These are phyloP conservation scores for Drosophila mimetica DNA, from an alignment of 2,888 invertebrate species.

Conservation along the genomic window DNA sequence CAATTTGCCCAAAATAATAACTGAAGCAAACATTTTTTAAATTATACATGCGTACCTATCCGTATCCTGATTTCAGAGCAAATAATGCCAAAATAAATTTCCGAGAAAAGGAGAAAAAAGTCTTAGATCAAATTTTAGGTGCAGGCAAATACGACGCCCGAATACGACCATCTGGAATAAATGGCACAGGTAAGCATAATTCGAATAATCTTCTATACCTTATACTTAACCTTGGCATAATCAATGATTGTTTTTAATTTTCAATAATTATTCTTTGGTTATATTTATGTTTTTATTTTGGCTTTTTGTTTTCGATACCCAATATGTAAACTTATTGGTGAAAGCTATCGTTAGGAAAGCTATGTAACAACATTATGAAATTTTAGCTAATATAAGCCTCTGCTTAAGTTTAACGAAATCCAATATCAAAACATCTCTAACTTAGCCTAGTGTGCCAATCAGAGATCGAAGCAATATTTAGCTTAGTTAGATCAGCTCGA, in stretches of 20 bases:
- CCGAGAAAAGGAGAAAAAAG: slow-evolving; percentile 97
- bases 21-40: slow-evolving; percentile 53
- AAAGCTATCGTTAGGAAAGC: slow-evolving; percentile 9
- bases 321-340: not conserved
- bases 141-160: slow-evolving; percentile 96
- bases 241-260: not conserved
- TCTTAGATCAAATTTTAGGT: slow-evolving; percentile 96
- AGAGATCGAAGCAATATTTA: slow-evolving; percentile 36
- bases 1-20: slow-evolving; percentile 32
- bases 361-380: slow-evolving; percentile 13
- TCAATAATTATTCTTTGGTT: slow-evolving; percentile 2
- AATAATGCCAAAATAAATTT: slow-evolving; percentile 94
- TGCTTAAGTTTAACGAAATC: slow-evolving; percentile 7
- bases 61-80: slow-evolving; percentile 87
- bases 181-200: slow-evolving; percentile 92
- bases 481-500: slow-evolving; percentile 56
- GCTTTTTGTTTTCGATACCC: not conserved
- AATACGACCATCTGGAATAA: slow-evolving; percentile 96
- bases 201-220: too few relatives aligned
- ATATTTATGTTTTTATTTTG: not conserved
- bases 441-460: slow-evolving; percentile 24
- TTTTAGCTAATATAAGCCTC: slow-evolving; percentile 28
- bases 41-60: slow-evolving; percentile 83
- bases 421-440: slow-evolving; percentile 10
- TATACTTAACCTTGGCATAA: slow-evolving; percentile 13